A percentile compares a stretch with the other conserved stretches of the same genome.
Evolutionary conservation across 2,888 invertebrate species (phyloP).

Genomic region (Beris morrisii): DNA sequence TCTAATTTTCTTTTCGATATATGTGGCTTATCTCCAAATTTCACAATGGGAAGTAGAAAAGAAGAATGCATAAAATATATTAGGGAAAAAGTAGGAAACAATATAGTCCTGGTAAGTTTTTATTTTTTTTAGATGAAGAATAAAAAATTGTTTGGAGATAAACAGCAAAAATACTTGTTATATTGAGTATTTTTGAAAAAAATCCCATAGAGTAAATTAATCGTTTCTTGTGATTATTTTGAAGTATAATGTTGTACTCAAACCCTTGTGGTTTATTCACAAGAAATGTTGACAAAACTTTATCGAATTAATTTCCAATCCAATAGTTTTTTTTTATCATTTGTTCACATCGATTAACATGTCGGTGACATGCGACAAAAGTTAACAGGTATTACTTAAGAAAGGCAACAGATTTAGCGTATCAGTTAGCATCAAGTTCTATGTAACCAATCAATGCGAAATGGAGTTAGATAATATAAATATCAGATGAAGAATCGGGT

Average conservation of each 20-base stretch:
- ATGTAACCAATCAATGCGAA: too few relatives aligned
- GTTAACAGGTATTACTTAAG: too few relatives aligned
- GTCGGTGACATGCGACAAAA: too few relatives aligned
- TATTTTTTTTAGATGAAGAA: slow-evolving; percentile 12
- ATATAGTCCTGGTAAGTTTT: slow-evolving; percentile 84
- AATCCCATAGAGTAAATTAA: slow-evolving; percentile 9
- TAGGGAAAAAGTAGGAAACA: slow-evolving; percentile 81
- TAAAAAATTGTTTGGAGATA: background rate
- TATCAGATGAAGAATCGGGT: too few relatives aligned
- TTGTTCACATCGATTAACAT: too few relatives aligned
- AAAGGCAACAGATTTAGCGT: too few relatives aligned
- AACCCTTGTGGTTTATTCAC: background rate
- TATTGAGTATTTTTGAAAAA: background rate
- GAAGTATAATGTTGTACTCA: background rate
- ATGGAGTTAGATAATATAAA: too few relatives aligned
- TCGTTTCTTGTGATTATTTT: slow-evolving; percentile 5
- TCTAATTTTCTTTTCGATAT: slow-evolving; percentile 94
- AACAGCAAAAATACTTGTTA: slow-evolving; percentile 9
- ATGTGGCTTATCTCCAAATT: slow-evolving; percentile 81
- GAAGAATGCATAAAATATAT: slow-evolving; percentile 91
- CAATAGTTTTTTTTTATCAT: too few relatives aligned
- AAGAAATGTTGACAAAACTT: background rate
- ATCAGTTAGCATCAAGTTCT: too few relatives aligned
- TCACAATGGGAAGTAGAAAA: slow-evolving; percentile 85
- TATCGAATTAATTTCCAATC: background rate